A percentile compares a stretch with the other conserved stretches of the same genome.
Evolutionary conservation across 2,113 vertebrate genomes (phyloP).

Genomic region (Camelus dromedarius): DNA sequence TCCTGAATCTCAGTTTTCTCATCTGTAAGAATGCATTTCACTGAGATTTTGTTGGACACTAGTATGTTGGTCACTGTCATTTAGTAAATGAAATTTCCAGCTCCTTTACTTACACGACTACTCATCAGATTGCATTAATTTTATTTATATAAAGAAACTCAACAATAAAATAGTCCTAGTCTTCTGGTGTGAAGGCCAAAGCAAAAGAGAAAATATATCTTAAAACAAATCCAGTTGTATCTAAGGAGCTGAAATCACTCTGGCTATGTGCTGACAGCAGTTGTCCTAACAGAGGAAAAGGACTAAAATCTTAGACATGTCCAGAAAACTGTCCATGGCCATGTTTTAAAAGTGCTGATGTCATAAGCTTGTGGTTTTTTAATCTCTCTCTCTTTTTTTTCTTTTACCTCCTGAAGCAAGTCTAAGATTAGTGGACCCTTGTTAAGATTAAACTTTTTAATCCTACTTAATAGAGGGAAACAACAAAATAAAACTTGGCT

Average conservation of each 20-base stretch:
- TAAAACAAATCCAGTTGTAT: not conserved
- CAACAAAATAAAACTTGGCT: conserved; percentile 72
- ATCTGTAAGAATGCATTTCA: not conserved
- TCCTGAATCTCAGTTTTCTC: not conserved
- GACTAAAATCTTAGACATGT: not conserved
- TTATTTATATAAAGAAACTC: not conserved
- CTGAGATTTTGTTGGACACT: not conserved
- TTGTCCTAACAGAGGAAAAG: not conserved
- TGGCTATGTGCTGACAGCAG: not conserved
- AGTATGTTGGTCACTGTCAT: not conserved
- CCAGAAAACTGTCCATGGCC: not conserved
- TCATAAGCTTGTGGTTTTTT: not conserved
- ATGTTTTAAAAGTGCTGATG: not conserved
- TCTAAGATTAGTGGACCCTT: not conserved
- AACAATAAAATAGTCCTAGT: not conserved
- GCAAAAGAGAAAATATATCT: conserved; percentile 23
- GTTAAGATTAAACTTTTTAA: not conserved
- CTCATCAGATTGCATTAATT: not conserved
- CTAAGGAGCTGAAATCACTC: not conserved
- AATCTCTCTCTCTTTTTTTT: not conserved
- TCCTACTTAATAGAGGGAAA: conserved; percentile 75
- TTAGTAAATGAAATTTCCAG: not conserved
- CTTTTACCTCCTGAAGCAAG: not conserved
- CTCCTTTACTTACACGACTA: not conserved
- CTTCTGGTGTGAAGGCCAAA: not conserved